These are phyloP conservation scores for Aphaenogaster ashmeadi DNA, from an alignment of 1,140 invertebrate species.

Conservation along the genomic window DNA sequence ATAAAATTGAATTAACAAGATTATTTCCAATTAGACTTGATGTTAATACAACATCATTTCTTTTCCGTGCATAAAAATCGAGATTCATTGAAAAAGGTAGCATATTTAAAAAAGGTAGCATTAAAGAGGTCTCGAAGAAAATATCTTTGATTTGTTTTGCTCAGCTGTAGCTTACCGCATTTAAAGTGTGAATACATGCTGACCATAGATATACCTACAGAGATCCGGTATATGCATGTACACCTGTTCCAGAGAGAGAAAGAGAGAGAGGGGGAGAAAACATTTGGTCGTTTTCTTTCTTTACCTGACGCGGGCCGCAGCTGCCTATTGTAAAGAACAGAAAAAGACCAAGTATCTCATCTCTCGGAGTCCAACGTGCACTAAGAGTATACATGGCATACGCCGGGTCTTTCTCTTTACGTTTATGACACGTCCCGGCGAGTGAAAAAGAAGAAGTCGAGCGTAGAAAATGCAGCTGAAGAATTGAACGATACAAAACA, in stretches of 20 bases:
- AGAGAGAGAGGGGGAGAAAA: background rate
- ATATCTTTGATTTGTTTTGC: background rate
- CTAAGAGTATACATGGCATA: background rate
- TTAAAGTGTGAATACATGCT: background rate
- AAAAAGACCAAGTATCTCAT: background rate
- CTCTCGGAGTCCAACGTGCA: background rate
- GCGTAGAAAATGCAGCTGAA: background rate
- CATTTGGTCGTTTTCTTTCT: background rate
- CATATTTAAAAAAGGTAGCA: background rate
- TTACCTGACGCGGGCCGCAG: background rate
- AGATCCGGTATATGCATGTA: background rate
- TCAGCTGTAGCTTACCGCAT: background rate
- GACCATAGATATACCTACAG: background rate
- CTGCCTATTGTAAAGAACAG: conserved; percentile 6
- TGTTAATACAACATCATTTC: too few species aligned
- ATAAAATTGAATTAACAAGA: too few species aligned
- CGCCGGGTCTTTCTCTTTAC: background rate
- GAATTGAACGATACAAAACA: background rate
- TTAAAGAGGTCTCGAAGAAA: background rate
- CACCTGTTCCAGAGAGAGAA: background rate
- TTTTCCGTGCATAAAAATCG: too few species aligned
- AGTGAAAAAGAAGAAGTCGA: background rate
- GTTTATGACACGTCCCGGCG: background rate
- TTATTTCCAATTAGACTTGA: too few species aligned
- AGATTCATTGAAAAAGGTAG: background rate